Conservation (phyloP, 37 sponge, comb jelly and placozoan species). For the Halisarca cf. caerulea region DNA sequence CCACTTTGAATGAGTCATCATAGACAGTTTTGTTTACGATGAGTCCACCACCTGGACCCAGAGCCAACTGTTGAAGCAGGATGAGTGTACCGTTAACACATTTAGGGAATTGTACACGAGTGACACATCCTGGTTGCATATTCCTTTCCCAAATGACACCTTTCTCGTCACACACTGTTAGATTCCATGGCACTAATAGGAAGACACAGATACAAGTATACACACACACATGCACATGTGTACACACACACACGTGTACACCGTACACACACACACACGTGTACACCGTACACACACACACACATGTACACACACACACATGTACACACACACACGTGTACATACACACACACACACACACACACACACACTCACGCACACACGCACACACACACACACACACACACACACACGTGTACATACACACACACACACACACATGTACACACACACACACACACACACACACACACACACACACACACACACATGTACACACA, state of each 20-base stretch:
- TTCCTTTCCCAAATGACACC: no score
- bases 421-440: conserved; percentile 23
- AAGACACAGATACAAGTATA: no score
- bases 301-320: no score
- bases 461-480: neutral
- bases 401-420: conserved; percentile 37
- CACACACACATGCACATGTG: no score
- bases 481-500: neutral
- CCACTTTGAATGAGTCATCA: no score
- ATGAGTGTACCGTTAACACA: neutral
- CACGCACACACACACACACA: neutral
- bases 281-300: neutral
- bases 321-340: conserved; percentile 18
- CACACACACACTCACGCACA: neutral
- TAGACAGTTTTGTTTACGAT: no score
- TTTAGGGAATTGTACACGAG: neutral
- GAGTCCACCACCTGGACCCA: no score
- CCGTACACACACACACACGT: neutral
- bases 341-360: conserved; percentile 28
- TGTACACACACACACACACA: neutral
- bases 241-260: neutral
- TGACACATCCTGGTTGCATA: no score
- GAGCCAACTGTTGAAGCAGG: no score
- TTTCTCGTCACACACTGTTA: no score
- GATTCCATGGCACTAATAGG: no score